phyloP scores from a whole-genome alignment of 2,888 invertebrate genomes.

The Polydrusus tereticollis region DNA sequence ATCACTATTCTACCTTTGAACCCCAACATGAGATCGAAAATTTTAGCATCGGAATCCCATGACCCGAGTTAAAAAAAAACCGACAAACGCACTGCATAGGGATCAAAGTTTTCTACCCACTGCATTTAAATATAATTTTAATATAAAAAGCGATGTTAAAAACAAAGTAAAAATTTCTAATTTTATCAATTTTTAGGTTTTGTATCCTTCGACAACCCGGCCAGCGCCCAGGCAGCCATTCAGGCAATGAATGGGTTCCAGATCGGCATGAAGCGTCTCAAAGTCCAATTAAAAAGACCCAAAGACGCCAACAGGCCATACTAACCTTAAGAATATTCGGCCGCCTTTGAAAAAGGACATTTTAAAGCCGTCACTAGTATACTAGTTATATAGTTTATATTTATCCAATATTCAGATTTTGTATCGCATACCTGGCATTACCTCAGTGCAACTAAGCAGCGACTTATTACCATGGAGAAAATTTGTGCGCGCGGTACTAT shows the following conservation, averaged over 20 bases:
- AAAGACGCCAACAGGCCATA: conserved; percentile 98
- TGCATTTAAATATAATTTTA: too few relatives aligned
- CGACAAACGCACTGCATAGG: too few relatives aligned
- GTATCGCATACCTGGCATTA: conserved; percentile 56
- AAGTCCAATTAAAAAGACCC: conserved; percentile 99
- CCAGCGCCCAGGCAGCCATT: conserved; percentile 98
- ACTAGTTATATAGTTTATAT: conserved; percentile 58
- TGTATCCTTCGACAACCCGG: conserved; percentile 99
- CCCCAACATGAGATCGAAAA: too few relatives aligned
- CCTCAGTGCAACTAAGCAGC: conserved; percentile 52
- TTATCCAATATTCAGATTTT: conserved; percentile 40
- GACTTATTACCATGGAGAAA: too few relatives aligned
- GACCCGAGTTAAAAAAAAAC: too few relatives aligned
- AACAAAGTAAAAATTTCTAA: not conserved
- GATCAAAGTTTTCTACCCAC: too few relatives aligned
- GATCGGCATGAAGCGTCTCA: conserved; percentile 99
- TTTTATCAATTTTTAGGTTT: conserved; percentile 79
- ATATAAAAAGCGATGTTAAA: too few relatives aligned
- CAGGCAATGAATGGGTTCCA: conserved; percentile 99
- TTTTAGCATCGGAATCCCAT: too few relatives aligned
- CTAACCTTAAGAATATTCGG: conserved; percentile 75
- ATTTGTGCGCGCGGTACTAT: too few relatives aligned
- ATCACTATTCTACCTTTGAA: too few relatives aligned
- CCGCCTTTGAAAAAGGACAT: conserved; percentile 50
- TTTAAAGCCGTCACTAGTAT: conserved; percentile 62